Conservation (phyloP, 2,797 vertebrate genomes). For the Epinephelus malabaricus region DNA sequence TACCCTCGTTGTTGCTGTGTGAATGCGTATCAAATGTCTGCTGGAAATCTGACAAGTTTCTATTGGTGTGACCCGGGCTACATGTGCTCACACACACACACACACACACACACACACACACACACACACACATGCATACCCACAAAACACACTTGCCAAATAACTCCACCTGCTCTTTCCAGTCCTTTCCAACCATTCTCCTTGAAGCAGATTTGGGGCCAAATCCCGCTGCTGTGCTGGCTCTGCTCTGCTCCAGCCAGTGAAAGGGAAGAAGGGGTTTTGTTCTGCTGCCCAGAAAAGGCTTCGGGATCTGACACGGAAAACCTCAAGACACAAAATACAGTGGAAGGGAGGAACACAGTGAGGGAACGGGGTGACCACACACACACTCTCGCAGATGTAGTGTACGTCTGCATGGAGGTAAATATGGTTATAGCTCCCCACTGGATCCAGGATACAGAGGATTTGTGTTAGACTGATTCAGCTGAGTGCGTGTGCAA, state of each 20-base stretch:
- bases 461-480: slow-evolving; percentile 33
- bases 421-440: slow-evolving; percentile 28
- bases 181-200: slow-evolving; percentile 65
- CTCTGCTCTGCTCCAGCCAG: slow-evolving; percentile 43
- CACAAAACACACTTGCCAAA: slow-evolving; percentile 49
- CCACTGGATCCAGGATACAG: slow-evolving; percentile 25
- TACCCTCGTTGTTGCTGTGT: slow-evolving; percentile 66
- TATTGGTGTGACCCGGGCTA: slow-evolving; percentile 34
- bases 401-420: slow-evolving; percentile 36
- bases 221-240: slow-evolving; percentile 65
- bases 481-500: slow-evolving; percentile 15
- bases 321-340: slow-evolving; percentile 58
- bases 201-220: slow-evolving; percentile 28
- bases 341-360: slow-evolving; percentile 37
- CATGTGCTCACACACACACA: slow-evolving; percentile 16
- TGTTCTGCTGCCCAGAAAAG: slow-evolving; percentile 67
- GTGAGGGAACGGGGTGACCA: slow-evolving; percentile 47
- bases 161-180: slow-evolving; percentile 74
- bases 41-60: slow-evolving; percentile 56
- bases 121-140: slow-evolving; percentile 24
- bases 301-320: slow-evolving; percentile 49
- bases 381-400: slow-evolving; percentile 56
- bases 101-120: slow-evolving; percentile 4
- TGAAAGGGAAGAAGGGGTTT: slow-evolving; percentile 62
- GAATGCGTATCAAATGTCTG: slow-evolving; percentile 58